Evolutionary conservation across 1,140 invertebrate genomes (phyloP), one percentile per base, ranked within the genome.

Genomic region (Rhysida immarginata): DNA sequence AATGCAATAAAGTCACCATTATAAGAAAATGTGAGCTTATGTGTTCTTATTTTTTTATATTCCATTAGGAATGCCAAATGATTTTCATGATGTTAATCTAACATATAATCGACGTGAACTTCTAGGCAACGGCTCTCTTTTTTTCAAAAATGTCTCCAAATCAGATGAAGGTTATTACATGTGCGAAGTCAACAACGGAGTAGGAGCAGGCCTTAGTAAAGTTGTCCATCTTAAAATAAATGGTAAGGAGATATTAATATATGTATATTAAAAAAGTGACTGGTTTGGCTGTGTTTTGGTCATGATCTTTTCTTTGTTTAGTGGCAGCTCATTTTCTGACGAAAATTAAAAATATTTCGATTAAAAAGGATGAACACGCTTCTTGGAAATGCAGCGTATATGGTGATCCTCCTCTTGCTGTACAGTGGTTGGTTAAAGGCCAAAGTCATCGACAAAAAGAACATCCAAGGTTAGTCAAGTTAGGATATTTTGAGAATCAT

Each of bases 121-220:
- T n/a, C 54, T 57, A 2, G 26, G 14, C 13, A 73, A 73, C 60
- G 71, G 71, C 0, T 69, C 67, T 14, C 60, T 74, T 44, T 45
- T 66, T 23, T 69, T 74, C 26, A 57, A 58, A 20, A 53, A 65
- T 2, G 67, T 68, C 8, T 18, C 49, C 35, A 66, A 66, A 46
- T 56, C 58, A 21, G 73, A 75, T 58, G 65, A 70, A 58, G 71
- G 75, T 0, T 65, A 70, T 46, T 77, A 77, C 59, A 60, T 76
- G 45, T 77, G 76, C 60, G 71, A 74, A 44, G 71, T 73, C 0
- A 65, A 66, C 29, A 77, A 77, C 59, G 66, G 68, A 5, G 67
- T 77, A 18, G 73, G 70, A 14, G 65, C 69, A 26, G 66, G 68
- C 23, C 61, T 77, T 49, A 72, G 74, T 55, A 71, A 74, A 60